Evolutionary conservation across 2,888 invertebrate species (phyloP), one percentile per base, ranked within the genome.

Genomic region (Clanis bilineata): DNA sequence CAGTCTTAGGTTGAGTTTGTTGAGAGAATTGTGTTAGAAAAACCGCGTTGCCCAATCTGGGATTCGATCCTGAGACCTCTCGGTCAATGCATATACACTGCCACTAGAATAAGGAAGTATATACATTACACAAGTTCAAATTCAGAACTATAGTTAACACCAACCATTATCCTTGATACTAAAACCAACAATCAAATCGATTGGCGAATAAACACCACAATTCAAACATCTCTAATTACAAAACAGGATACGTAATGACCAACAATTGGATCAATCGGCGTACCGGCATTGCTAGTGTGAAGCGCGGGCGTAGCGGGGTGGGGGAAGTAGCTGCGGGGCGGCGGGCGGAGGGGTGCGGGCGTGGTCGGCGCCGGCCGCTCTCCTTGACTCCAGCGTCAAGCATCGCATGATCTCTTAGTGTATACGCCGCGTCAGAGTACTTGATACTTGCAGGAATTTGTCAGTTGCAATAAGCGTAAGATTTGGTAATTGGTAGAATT

Each of bases 291-390:
- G 70, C 72, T 74, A 71, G 82, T 81, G 79, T 79, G 80, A 70
- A 74, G 76, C 76, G 76, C 72, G 73, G 72, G 79, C 69, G 64
- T 63, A 55, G 67, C 62, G 71, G 79, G 74, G 72, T 68, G 62
- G 65, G 79, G 73, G 73, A 75, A 71, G 74, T 71, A 69, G 72
- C 64, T 69, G 70, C 72, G 63, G 65, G 67, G 63, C 57, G 64
- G 67, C 62, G 72, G 74, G 79, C 76, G 76, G 76, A 70, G 74
- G 77, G 70, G 74, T 59, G 70, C 86, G 83, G 90, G 91, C 91
- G 91, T 91, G 91, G 91, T 86, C 87, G 90, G 87, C 85, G 90
- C 87, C 86, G 90, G 91, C 90, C 89, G 91, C 90, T 92, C 90
- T 90, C 91, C 91, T 92, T 92, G 91, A 92, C 91, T 91, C 84